phyloP scores from a whole-genome alignment of 2,797 vertebrate species.

The Xerus rutilus region DNA sequence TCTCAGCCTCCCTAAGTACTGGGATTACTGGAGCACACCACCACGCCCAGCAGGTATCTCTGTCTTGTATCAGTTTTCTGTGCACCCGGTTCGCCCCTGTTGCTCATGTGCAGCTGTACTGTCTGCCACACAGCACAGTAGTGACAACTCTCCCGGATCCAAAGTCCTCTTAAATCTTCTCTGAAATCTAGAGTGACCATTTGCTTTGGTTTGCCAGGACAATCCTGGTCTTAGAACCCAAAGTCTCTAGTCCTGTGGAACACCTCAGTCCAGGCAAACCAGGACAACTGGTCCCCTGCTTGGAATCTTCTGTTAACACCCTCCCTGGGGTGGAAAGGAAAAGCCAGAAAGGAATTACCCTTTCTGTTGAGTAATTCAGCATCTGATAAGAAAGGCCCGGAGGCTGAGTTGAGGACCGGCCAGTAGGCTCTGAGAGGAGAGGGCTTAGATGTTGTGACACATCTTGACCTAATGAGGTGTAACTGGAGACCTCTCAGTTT shows the following conservation, averaged over 20 bases:
- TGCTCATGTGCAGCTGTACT: neutral
- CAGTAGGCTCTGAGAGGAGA: neutral
- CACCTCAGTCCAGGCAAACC: neutral
- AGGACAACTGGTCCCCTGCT: neutral
- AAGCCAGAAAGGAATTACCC: neutral
- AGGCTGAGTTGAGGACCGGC: neutral
- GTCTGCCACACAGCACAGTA: neutral
- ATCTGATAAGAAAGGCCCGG: neutral
- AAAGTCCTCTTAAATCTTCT: neutral
- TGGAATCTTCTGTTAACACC: neutral
- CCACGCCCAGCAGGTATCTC: neutral
- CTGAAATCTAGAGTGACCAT: neutral
- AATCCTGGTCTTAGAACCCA: neutral
- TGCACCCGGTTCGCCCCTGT: neutral
- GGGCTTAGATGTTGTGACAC: slow-evolving; percentile 19
- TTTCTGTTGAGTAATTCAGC: slow-evolving; percentile 17
- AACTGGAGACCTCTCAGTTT: slow-evolving; percentile 62
- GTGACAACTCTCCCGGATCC: neutral
- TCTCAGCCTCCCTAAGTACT: too few relatives aligned
- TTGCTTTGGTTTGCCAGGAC: neutral
- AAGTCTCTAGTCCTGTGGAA: neutral
- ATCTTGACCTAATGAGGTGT: slow-evolving; percentile 52
- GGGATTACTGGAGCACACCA: too few relatives aligned
- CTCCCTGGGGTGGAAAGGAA: neutral
- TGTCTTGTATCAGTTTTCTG: neutral